Evolutionary conservation across 92 coral and sea anemone species (phyloP), one percentile per base, ranked within the genome.

Genomic region (Actinostola sp.): DNA sequence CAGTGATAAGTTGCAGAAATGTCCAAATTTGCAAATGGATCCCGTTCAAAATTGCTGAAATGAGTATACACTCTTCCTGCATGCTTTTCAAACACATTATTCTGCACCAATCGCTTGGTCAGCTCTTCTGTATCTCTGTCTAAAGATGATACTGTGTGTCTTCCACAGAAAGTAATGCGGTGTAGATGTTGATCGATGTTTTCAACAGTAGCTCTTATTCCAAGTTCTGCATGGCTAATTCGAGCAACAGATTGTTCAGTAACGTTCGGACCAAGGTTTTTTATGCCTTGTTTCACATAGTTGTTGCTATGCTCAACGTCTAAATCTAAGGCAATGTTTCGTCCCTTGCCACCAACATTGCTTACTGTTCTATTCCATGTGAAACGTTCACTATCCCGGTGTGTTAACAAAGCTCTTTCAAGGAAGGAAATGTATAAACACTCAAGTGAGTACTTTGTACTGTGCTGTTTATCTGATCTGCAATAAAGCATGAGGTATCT

Each of bases 241-340:
- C 83, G 61, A 2, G 81, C 41, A 19, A 82, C 75, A 25, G 92
- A 31, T 60, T 62, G 21, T 46, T 74, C 81, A 56, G 59, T 70
- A 26, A 86, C 48, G 61, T 86, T 86, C 52, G 92, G 92, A 49
- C 92, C 92, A 16, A 86, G 58, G 35, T 81, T 81, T 76, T 81
- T 86, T 2, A 86, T 70, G 25, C 85, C 87, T 60, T 81, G 84
- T 71, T 86, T 86, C 43, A 81, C 14, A 64, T 48, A 81, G 70
- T 75, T 81, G 71, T 75, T 86, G 66, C 86, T 86, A 71, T 80
- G 86, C 75, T 86, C 91, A 20, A 51, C 64, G 17, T 86, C 86
- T 28, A 86, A 77, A 55, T 81, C 91, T 24, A 84, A 36, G 64
- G 89, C 58, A 2, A 81, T 86, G 58, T 86, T 86, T 33, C 35